Percentiles rank a stretch among this genome's conserved stretches.
phyloP scores from a whole-genome alignment of 2,113 vertebrate species.

The Atlantisia rogersi region DNA sequence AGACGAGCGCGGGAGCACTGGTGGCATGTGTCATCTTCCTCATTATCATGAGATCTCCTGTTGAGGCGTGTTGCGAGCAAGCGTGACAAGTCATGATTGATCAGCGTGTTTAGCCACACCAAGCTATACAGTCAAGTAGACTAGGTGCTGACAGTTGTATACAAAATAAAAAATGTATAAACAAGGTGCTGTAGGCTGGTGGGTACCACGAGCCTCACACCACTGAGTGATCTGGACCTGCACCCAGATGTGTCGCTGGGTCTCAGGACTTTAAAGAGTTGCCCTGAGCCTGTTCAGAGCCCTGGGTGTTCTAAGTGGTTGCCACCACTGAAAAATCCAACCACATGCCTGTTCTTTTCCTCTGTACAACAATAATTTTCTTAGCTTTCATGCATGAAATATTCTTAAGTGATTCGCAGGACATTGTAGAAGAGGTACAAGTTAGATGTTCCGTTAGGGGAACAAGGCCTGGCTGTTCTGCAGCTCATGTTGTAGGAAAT shows the following conservation, averaged over 20 bases:
- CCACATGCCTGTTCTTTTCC: not conserved
- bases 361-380: not conserved
- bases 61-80: not conserved
- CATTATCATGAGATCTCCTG: not conserved
- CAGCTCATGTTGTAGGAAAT: not conserved
- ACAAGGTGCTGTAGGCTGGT: not conserved
- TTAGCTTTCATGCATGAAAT: not conserved
- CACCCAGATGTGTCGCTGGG: constrained; percentile 19
- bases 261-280: not conserved
- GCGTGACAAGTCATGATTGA: not conserved
- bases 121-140: not conserved
- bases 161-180: not conserved
- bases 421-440: not conserved
- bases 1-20: constrained; percentile 27
- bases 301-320: not conserved
- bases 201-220: not conserved
- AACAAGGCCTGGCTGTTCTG: not conserved
- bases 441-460: not conserved
- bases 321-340: not conserved
- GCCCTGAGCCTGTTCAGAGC: not conserved
- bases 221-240: not conserved
- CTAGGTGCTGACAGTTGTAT: constrained; percentile 36
- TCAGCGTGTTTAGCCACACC: not conserved
- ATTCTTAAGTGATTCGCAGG: not conserved
- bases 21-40: constrained; percentile 63